Conservation (phyloP, 2,888 invertebrate species). For the Hypomecis punctinalis region DNA sequence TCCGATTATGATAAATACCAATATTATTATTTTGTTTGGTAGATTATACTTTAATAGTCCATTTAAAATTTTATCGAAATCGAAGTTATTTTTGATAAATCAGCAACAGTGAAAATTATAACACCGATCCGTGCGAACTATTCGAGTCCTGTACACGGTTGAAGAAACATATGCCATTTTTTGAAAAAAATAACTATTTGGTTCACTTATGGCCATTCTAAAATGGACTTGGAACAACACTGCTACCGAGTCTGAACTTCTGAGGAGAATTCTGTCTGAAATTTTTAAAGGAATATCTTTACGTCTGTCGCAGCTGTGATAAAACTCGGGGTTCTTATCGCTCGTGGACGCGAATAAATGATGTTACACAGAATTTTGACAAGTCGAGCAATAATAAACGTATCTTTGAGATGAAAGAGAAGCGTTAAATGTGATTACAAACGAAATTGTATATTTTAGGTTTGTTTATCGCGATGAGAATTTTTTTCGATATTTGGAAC, state of each 20-base stretch:
- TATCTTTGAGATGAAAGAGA: conserved; percentile 30
- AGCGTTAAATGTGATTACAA: conserved; percentile 13
- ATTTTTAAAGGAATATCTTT: conserved; percentile 34
- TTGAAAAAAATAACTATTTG: too few relatives aligned
- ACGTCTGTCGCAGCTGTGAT: conserved; percentile 38
- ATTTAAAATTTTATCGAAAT: too few relatives aligned
- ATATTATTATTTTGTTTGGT: too few relatives aligned
- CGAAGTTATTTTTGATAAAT: too few relatives aligned
- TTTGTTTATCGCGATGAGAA: neutral
- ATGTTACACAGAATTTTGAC: conserved; percentile 40
- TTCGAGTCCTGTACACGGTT: too few relatives aligned
- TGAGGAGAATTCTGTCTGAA: conserved; percentile 32
- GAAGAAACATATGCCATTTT: too few relatives aligned
- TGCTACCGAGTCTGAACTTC: conserved; percentile 18
- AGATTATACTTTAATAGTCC: too few relatives aligned
- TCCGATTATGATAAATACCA: too few relatives aligned
- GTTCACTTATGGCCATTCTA: too few relatives aligned
- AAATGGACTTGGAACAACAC: too few relatives aligned
- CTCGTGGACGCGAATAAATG: conserved; percentile 39
- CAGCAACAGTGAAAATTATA: too few relatives aligned
- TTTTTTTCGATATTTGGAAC: neutral
- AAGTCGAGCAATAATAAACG: conserved; percentile 37
- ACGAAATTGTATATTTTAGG: conserved; percentile 11
- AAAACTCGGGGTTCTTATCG: conserved; percentile 21
- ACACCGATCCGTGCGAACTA: too few relatives aligned